Evolutionary conservation across 2,888 invertebrate genomes (phyloP).

Genomic region (Cerceris rybyensis): DNA sequence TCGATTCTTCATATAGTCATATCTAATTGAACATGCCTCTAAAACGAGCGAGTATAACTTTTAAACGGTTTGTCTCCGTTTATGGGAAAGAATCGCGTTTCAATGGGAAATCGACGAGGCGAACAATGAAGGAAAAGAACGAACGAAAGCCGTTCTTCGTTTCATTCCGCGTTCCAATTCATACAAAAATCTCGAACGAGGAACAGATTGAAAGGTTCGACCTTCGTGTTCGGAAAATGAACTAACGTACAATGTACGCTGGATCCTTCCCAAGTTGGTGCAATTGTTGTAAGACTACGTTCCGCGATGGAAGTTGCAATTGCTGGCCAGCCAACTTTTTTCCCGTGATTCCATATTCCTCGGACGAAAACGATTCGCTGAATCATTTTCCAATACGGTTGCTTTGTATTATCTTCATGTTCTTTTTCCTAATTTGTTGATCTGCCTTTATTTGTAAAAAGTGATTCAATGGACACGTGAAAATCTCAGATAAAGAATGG

Average conservation of each 20-base stretch:
- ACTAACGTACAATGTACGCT: slow-evolving; percentile 20
- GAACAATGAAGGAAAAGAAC: too few species aligned
- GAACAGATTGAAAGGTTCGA: slow-evolving; percentile 21
- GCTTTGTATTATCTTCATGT: neutral
- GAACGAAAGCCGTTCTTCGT: neutral
- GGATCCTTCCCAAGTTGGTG: slow-evolving; percentile 40
- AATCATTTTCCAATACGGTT: slow-evolving; percentile 29
- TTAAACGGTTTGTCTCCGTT: too few species aligned
- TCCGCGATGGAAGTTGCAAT: neutral
- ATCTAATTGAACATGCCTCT: too few species aligned
- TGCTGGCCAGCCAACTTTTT: slow-evolving; percentile 1
- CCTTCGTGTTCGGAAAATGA: slow-evolving; percentile 21
- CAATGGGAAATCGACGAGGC: too few species aligned
- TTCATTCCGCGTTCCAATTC: slow-evolving; percentile 11
- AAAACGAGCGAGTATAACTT: too few species aligned
- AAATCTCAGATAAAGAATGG: too few species aligned
- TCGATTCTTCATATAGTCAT: too few species aligned
- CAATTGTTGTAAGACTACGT: slow-evolving; percentile 39
- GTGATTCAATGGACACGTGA: too few species aligned
- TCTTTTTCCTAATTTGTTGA: neutral
- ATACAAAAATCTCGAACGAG: slow-evolving; percentile 19
- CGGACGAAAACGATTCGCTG: slow-evolving; percentile 3
- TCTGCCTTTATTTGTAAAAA: neutral
- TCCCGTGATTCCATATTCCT: slow-evolving; percentile 5
- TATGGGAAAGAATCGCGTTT: too few species aligned